Conservation (phyloP, 2,888 invertebrate genomes). For the Monochamus alternatus region DNA sequence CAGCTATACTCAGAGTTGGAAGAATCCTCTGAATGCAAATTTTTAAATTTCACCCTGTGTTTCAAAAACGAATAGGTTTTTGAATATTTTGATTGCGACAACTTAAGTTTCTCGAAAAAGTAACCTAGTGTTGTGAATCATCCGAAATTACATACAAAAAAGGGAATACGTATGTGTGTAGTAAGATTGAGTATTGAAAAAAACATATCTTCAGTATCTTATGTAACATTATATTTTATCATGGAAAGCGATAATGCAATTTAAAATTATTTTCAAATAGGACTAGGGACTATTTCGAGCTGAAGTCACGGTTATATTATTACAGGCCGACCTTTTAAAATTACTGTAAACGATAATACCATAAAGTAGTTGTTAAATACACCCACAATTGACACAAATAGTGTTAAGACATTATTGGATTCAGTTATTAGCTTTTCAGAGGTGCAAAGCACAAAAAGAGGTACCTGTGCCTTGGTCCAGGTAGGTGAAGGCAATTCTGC, state of each 20-base stretch:
- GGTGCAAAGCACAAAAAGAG: not conserved
- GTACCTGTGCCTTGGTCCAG: conserved; percentile 11
- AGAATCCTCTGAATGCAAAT: too few relatives aligned
- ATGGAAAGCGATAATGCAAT: not conserved
- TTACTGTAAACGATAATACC: conserved; percentile 4
- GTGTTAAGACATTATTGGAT: conserved; percentile 22
- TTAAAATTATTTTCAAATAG: not conserved
- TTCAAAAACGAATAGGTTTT: too few relatives aligned
- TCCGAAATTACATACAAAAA: too few relatives aligned
- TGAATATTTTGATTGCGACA: too few relatives aligned
- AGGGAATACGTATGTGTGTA: too few relatives aligned
- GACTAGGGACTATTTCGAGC: not conserved
- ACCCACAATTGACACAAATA: conserved; percentile 27
- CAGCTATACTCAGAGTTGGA: too few relatives aligned
- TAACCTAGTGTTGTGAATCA: too few relatives aligned
- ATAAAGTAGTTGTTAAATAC: conserved; percentile 18
- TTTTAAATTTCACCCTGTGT: too few relatives aligned
- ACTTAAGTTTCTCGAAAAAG: too few relatives aligned
- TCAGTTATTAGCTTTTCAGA: conserved; percentile 6
- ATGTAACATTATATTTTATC: too few relatives aligned
- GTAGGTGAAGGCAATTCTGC: conserved; percentile 14
- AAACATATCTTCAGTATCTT: too few relatives aligned
- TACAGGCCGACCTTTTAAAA: conserved; percentile 2
- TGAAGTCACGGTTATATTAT: not conserved
- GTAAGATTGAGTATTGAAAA: too few relatives aligned